Percentiles rank a stretch among this genome's conserved stretches.
These are phyloP conservation scores for Phania funesta DNA, from an alignment of 2,888 invertebrate genomes.

Conservation along the genomic window DNA sequence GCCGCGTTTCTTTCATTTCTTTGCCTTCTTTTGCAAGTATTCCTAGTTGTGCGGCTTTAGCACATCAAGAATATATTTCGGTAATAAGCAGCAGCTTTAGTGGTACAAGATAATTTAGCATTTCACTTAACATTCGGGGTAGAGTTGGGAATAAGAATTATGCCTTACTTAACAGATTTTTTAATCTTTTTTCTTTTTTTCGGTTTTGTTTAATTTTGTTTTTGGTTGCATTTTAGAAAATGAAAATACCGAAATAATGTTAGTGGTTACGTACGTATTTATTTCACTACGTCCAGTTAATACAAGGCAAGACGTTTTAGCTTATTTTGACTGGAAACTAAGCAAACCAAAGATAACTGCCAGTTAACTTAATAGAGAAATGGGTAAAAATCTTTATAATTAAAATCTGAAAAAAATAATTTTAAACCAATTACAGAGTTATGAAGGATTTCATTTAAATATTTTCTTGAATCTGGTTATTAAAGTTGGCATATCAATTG, in stretches of 20 bases:
- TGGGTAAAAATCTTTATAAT: too few relatives aligned
- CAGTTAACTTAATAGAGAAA: too few relatives aligned
- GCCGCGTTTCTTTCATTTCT: neutral
- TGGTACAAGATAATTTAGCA: conserved; percentile 57
- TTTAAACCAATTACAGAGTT: too few relatives aligned
- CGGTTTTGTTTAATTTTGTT: neutral
- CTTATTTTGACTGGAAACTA: conserved; percentile 29
- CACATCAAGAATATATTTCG: neutral
- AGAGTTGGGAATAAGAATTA: conserved; percentile 43
- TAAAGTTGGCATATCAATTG: too few relatives aligned
- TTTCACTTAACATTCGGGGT: conserved; percentile 53
- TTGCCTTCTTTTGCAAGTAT: neutral
- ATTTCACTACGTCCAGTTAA: conserved; percentile 22
- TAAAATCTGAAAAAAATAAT: too few relatives aligned
- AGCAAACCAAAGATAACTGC: too few relatives aligned
- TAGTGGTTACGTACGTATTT: conserved; percentile 42
- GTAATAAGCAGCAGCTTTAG: conserved; percentile 37
- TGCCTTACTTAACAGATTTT: conserved; percentile 47
- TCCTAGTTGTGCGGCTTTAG: neutral
- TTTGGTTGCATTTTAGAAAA: neutral
- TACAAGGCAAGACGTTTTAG: conserved; percentile 15
- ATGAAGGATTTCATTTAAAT: too few relatives aligned
- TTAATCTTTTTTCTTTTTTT: too few relatives aligned
- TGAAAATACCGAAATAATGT: conserved; percentile 30
- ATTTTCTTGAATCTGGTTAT: too few relatives aligned